Evolutionary conservation across 2,797 vertebrate genomes (phyloP).

Genomic region (Okamejei kenojei): DNA sequence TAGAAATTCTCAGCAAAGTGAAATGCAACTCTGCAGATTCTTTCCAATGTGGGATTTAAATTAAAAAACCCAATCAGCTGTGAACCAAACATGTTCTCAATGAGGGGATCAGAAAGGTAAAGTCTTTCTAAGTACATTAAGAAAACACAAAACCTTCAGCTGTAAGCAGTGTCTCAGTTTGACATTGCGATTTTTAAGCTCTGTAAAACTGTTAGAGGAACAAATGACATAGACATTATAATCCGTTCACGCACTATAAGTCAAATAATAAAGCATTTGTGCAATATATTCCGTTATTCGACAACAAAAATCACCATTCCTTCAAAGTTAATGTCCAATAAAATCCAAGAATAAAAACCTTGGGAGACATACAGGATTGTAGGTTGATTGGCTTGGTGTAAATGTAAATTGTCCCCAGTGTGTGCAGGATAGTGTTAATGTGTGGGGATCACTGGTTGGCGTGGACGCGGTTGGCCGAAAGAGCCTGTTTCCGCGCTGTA

Average conservation of each 20-base stretch:
- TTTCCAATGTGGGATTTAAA: neutral
- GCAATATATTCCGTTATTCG: neutral
- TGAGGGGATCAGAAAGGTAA: neutral
- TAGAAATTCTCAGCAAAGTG: neutral
- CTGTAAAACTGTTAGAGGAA: neutral
- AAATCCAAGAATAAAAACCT: too few relatives aligned
- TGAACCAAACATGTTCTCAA: neutral
- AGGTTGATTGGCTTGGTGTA: too few relatives aligned
- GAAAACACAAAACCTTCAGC: neutral
- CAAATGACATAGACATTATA: neutral
- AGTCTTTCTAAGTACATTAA: neutral
- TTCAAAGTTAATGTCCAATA: neutral
- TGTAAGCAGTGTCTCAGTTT: neutral
- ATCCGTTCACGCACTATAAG: neutral
- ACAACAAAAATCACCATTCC: neutral
- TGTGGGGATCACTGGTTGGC: too few relatives aligned
- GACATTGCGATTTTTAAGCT: neutral
- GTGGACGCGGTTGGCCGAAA: too few relatives aligned
- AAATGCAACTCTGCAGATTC: neutral
- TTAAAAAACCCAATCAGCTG: neutral
- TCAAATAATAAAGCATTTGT: slow-evolving; percentile 23
- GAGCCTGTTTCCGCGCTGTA: too few relatives aligned
- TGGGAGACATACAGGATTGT: too few relatives aligned
- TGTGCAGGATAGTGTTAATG: too few relatives aligned
- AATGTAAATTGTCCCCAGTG: too few relatives aligned